These are phyloP conservation scores for Trypoxylus dichotomus DNA, from an alignment of 1,140 invertebrate genomes.

Conservation along the genomic window DNA sequence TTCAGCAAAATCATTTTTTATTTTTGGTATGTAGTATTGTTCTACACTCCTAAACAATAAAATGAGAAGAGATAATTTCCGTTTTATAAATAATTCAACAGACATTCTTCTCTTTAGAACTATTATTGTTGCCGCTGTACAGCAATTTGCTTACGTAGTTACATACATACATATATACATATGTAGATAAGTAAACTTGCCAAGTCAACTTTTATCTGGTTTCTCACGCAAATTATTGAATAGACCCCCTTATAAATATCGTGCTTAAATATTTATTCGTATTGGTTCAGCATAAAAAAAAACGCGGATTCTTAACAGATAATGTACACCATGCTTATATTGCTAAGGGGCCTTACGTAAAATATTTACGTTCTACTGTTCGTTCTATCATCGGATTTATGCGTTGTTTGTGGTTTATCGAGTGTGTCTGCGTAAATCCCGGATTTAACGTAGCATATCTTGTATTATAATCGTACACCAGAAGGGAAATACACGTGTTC, in stretches of 20 bases:
- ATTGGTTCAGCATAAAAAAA: neutral
- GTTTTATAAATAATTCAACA: too few species aligned
- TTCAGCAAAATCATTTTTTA: too few species aligned
- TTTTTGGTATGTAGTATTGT: too few species aligned
- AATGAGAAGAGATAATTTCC: too few species aligned
- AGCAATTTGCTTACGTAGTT: too few species aligned
- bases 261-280: neutral
- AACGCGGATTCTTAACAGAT: neutral
- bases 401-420: constrained; percentile 4
- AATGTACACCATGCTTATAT: neutral
- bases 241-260: neutral
- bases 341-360: neutral
- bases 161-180: too few species aligned
- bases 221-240: neutral
- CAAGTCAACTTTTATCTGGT: neutral
- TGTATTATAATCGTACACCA: neutral
- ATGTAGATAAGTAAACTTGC: too few species aligned
- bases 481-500: constrained; percentile 7
- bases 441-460: constrained; percentile 9
- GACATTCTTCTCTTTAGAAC: too few species aligned
- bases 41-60: too few species aligned
- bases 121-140: too few species aligned
- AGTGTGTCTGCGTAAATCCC: constrained; percentile 5
- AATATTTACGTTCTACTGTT: neutral
- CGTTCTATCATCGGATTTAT: constrained; percentile 1